phyloP scores from a whole-genome alignment of 2,113 vertebrate genomes.

The Varanus komodoensis region DNA sequence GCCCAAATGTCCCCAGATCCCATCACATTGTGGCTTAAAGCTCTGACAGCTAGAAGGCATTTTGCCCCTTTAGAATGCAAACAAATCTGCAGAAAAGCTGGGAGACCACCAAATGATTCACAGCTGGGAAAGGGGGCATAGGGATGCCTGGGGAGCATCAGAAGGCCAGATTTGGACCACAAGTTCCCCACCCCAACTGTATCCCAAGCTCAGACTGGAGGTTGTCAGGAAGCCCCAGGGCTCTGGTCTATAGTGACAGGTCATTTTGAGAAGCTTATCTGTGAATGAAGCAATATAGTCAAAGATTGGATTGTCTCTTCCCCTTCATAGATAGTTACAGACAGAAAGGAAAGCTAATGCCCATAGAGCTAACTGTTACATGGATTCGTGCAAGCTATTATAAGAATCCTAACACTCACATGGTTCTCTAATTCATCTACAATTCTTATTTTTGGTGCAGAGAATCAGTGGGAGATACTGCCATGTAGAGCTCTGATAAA shows the following conservation, averaged over 20 bases:
- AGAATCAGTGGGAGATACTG: neutral
- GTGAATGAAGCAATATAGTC: neutral
- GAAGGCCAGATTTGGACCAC: no score
- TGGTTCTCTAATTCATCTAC: neutral
- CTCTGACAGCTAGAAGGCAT: no score
- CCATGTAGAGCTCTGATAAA: neutral
- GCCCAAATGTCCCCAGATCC: no score
- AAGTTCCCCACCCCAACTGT: neutral
- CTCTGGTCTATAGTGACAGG: neutral
- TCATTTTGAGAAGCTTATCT: neutral
- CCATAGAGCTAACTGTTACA: neutral
- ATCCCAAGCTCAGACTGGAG: neutral
- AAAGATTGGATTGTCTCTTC: neutral
- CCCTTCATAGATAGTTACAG: neutral
- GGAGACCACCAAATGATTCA: no score
- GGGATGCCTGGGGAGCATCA: no score
- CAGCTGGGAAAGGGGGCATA: no score
- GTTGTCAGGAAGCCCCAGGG: neutral
- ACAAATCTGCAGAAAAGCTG: no score
- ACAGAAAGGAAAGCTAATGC: neutral
- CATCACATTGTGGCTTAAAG: no score
- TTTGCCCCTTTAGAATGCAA: no score
- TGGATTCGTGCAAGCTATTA: neutral
- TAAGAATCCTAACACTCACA: neutral
- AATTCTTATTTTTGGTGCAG: neutral